phyloP scores from a whole-genome alignment of 37 sponge, comb jelly and placozoan species.

The Hexactinellida sp. region DNA sequence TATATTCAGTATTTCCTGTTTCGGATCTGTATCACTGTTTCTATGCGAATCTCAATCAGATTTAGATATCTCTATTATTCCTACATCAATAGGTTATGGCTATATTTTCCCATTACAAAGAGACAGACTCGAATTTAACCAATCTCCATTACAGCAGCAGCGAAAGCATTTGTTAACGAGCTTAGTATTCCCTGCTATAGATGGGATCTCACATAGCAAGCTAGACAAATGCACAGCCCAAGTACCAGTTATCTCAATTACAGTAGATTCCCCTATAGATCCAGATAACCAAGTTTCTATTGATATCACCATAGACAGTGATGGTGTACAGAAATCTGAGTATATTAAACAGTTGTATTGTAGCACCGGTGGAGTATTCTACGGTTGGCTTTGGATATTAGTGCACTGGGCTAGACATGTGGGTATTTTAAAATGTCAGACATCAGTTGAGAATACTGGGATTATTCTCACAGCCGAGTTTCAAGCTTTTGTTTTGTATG shows the following conservation, averaged over 20 bases:
- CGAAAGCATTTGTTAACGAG: background rate
- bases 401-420: constrained; percentile 1
- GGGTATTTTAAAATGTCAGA: background rate
- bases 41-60: background rate
- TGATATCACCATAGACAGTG: background rate
- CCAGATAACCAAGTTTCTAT: background rate
- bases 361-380: background rate
- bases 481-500: background rate
- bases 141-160: background rate
- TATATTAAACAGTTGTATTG: background rate
- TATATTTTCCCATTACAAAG: background rate
- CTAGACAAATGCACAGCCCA: background rate
- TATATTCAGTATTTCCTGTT: background rate
- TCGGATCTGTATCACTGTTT: background rate
- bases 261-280: background rate
- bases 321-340: background rate
- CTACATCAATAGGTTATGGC: background rate
- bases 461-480: background rate
- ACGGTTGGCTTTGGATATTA: background rate
- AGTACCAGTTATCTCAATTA: background rate
- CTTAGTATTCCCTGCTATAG: background rate
- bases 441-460: constrained; percentile 4
- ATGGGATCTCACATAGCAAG: background rate
- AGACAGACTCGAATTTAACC: background rate
- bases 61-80: background rate